Conservation (phyloP, 2,113 vertebrate genomes). For the Triplophysa siluroides region DNA sequence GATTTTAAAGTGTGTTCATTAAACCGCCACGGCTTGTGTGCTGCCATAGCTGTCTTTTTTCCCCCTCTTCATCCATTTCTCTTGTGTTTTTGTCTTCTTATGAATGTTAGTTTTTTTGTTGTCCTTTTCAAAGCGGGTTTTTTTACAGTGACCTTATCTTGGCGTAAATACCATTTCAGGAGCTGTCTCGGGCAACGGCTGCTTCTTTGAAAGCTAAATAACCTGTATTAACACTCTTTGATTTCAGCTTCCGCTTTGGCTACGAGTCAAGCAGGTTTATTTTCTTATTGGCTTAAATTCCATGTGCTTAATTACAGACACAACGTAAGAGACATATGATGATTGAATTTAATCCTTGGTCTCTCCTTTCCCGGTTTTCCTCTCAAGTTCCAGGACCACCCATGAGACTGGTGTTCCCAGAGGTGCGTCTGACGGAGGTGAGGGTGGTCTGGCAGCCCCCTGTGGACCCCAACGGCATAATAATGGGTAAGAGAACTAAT, state of each 20-base stretch:
- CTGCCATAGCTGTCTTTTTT: slow-evolving; percentile 33
- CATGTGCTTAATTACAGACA: not conserved
- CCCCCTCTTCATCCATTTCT: not conserved
- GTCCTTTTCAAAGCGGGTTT: slow-evolving; percentile 52
- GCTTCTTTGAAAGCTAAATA: slow-evolving; percentile 28
- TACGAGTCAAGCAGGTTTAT: not conserved
- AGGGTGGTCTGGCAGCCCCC: slow-evolving; percentile 92
- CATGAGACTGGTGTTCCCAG: slow-evolving; percentile 88
- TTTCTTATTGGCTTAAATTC: not conserved
- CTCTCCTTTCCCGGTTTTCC: not conserved
- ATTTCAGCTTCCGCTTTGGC: not conserved
- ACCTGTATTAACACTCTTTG: slow-evolving; percentile 15
- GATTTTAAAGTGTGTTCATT: slow-evolving; percentile 17
- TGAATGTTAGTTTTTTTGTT: slow-evolving; percentile 61
- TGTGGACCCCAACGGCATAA: slow-evolving; percentile 86
- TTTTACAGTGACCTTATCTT: slow-evolving; percentile 52
- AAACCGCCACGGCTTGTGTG: not conserved
- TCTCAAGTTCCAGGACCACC: slow-evolving; percentile 83
- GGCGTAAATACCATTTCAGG: slow-evolving; percentile 36
- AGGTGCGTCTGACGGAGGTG: slow-evolving; percentile 86
- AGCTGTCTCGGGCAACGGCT: not conserved
- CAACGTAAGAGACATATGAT: slow-evolving; percentile 9
- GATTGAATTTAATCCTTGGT: slow-evolving; percentile 35
- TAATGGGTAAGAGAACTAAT: slow-evolving; percentile 82
- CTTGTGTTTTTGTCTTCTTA: slow-evolving; percentile 26